Evolutionary conservation across 2,113 vertebrate genomes (phyloP), one percentile per base, ranked within the genome.

Genomic region (Oreochromis spilurus): DNA sequence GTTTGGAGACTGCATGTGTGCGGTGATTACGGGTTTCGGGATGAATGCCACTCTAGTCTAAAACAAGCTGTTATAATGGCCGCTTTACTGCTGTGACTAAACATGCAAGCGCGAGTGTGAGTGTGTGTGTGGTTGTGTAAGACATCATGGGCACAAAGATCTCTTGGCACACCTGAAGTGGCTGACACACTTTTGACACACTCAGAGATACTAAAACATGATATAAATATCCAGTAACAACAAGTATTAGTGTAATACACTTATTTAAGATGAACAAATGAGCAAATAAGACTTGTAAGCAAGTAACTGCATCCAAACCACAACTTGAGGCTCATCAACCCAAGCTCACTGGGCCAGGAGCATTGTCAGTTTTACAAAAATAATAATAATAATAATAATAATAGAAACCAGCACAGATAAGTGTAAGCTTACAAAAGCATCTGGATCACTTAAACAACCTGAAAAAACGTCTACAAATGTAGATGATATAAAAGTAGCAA

Each of bases 131-230:
- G 50, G 58, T 79, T 38, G 88, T 87, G 90, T 93, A 89, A 92
- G 93, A 95, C 93, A 93, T 93, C 88, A 92, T 91, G 93, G 94
- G 86, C 92, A 92, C 88, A 89, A 75, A 86, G 91, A 90, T 90
- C 81, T 93, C 91, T 93, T 93, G 90, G 92, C 91, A 93, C 94
- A 93, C 83, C 84, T 81, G 89, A 92, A 92, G 89, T 72, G 52
- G 72, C 90, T 84, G 79, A 91, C 89, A 92, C 91, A 85, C 88
- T 62, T 87, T 78, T 88, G 84, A 91, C 84, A 89, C 92, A 89
- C 83, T 84, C 86, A 24, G 62, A 86, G 84, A 90, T 83, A 83
- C 90, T 82, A 85, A 88, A 88, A 92, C 79, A 85, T 60, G 43
- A 40, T 84, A 86, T 87, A 90, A 92, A 92, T 88, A 91, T 75